Evolutionary conservation across 2,113 vertebrate species (phyloP).

Genomic region (Silurus meridionalis): DNA sequence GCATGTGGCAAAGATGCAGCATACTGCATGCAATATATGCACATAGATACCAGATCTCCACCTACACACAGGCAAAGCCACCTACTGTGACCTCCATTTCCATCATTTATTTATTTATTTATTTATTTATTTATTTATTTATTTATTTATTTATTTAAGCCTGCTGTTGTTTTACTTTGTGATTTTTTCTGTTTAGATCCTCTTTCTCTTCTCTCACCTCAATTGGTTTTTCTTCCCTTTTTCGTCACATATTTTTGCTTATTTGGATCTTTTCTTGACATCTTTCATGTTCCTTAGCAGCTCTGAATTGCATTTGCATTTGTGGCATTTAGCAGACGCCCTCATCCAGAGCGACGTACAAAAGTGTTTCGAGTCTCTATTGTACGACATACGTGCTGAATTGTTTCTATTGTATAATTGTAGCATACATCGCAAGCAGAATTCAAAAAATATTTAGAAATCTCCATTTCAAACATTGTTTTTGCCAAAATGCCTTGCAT

Average conservation of each 20-base stretch:
- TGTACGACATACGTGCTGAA: neutral
- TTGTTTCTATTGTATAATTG: neutral
- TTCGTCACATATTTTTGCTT: neutral
- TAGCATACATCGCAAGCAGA: neutral
- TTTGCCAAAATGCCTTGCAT: neutral
- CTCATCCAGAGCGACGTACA: too few relatives aligned
- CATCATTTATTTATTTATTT: neutral
- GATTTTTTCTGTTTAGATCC: neutral
- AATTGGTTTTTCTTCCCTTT: neutral
- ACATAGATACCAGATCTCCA: constrained; percentile 4
- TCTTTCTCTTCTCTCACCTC: neutral
- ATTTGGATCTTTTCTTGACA: neutral
- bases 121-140: neutral
- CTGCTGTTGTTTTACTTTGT: neutral
- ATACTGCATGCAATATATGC: constrained; percentile 21
- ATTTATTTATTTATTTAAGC: neutral
- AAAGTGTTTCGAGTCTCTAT: too few relatives aligned
- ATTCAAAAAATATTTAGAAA: neutral
- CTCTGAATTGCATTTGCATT: neutral
- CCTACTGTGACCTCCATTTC: neutral
- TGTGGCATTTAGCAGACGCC: too few relatives aligned
- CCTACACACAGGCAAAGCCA: neutral
- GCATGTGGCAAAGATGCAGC: neutral
- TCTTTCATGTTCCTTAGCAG: neutral
- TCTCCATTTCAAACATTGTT: neutral